Base-by-base conservation (phyloP, 2,797 vertebrate genomes). In the Bradypus variegatus region DNA sequence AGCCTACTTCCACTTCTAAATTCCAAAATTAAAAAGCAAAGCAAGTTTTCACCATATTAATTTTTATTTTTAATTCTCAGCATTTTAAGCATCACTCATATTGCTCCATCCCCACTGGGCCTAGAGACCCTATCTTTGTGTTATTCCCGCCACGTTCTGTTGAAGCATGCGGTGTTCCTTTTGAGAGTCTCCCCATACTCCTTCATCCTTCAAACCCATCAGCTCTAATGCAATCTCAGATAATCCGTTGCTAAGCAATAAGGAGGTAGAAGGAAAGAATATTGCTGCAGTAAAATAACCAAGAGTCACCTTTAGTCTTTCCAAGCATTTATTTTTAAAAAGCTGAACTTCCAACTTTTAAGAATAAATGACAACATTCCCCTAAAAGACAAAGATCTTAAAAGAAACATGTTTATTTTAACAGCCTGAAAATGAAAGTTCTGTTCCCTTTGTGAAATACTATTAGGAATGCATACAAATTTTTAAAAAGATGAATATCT, bases 201-300 rank as follows among this genome's bases (percentile, higher is more conserved):
- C 55, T 14, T 86, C 65, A 78, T 72, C 53, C 62, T 41, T 89
- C 50, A 89, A 18, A 33, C 31, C 16, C 53, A 19, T 29, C 88
- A 78, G 48, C 67, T 31, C 53, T 79, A 62, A 62, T 2, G 18
- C 5, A 36, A 80, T 53, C 48, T 78, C 73, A 58, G 64, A 50
- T 11, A 88, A 90, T 78, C 31, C 78, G 65, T 53, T 91, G 41
- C 87, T 81, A 90, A 69, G 86, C 72, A 83, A 83, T 12, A 58
- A 82, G 18, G 55, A 86, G 64, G 23, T 16, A 73, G 13, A 67
- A 82, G 33, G 25, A 41, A 72, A n/a, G 80, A 31, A 5, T 81
- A 70, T 7, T n/a, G 62, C 53, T 58, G n/a, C 16, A 82, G 33
- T 76, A 76, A 89, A 89, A 87, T 36, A 88, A 78, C 41, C 70